Conservation (phyloP, 2,888 invertebrate species). For the Ectobius pallidus region DNA sequence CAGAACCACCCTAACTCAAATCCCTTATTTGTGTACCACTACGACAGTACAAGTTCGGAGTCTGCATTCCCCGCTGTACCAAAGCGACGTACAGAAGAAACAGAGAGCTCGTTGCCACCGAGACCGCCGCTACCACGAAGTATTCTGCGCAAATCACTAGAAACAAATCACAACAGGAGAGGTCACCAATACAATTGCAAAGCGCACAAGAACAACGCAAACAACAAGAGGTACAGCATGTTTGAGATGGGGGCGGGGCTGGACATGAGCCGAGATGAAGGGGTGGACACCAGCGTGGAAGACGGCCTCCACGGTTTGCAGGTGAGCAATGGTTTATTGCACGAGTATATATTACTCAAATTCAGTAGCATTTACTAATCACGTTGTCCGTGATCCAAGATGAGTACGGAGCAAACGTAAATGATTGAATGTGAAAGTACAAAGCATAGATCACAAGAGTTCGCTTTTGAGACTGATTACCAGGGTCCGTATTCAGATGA, state of each 20-base stretch:
- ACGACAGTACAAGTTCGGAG: slow-evolving; percentile 77
- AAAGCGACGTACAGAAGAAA: slow-evolving; percentile 66
- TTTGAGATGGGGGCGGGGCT: slow-evolving; percentile 73
- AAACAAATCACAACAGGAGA: slow-evolving; percentile 48
- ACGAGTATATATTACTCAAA: background rate
- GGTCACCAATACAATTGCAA: slow-evolving; percentile 50
- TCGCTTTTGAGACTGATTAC: too few relatives aligned
- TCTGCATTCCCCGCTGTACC: slow-evolving; percentile 66
- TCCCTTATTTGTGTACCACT: slow-evolving; percentile 81
- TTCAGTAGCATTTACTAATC: background rate
- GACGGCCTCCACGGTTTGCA: slow-evolving; percentile 23
- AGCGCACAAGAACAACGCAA: slow-evolving; percentile 58
- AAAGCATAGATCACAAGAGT: too few relatives aligned
- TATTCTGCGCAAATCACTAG: slow-evolving; percentile 69
- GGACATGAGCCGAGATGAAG: slow-evolving; percentile 48
- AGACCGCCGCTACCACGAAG: slow-evolving; percentile 75
- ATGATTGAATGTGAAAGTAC: too few relatives aligned
- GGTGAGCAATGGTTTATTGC: background rate
- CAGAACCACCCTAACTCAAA: slow-evolving; percentile 68
- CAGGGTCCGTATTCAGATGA: too few relatives aligned
- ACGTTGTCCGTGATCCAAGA: too few relatives aligned
- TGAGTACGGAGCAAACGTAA: too few relatives aligned
- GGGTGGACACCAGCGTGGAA: slow-evolving; percentile 43
- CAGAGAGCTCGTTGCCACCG: slow-evolving; percentile 58
- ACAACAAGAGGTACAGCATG: slow-evolving; percentile 77